These are phyloP conservation scores for Eumeta japonica DNA, from an alignment of 1,140 invertebrate genomes.

Conservation along the genomic window DNA sequence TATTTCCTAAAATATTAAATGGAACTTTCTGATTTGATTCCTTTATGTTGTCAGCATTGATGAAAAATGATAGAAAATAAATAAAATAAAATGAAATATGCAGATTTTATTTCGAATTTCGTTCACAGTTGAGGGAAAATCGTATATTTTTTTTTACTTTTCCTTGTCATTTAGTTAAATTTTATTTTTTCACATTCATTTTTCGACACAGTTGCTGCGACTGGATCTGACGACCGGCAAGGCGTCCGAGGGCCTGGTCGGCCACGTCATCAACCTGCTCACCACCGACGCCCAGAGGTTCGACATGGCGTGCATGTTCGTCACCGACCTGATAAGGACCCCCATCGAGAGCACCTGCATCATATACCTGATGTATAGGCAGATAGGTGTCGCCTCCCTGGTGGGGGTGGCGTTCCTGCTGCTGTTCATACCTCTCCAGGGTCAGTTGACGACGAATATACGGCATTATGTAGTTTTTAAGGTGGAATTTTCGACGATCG, in stretches of 20 bases:
- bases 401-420: conserved; percentile 78
- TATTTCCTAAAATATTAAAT: too few relatives aligned
- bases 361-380: conserved; percentile 72
- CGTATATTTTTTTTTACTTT: conserved; percentile 2
- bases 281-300: conserved; percentile 81
- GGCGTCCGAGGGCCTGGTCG: conserved; percentile 75
- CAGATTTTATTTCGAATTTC: too few relatives aligned
- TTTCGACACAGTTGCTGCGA: conserved; percentile 33
- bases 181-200: conserved; percentile 30
- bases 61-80: conserved; percentile 65
- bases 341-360: conserved; percentile 76
- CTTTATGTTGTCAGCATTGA: conserved; percentile 71
- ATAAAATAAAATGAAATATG: background rate
- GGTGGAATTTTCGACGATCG: too few relatives aligned
- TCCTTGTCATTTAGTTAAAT: conserved; percentile 3
- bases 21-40: too few relatives aligned
- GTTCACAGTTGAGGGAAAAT: background rate
- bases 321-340: conserved; percentile 71
- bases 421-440: conserved; percentile 81
- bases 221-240: conserved; percentile 52
- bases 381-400: conserved; percentile 71
- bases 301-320: conserved; percentile 65
- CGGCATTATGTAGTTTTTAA: too few relatives aligned
- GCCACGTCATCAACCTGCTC: conserved; percentile 84
- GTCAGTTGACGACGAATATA: too few relatives aligned